phyloP scores from a whole-genome alignment of 2,888 invertebrate species.

The Eustalomyia histrio region DNA sequence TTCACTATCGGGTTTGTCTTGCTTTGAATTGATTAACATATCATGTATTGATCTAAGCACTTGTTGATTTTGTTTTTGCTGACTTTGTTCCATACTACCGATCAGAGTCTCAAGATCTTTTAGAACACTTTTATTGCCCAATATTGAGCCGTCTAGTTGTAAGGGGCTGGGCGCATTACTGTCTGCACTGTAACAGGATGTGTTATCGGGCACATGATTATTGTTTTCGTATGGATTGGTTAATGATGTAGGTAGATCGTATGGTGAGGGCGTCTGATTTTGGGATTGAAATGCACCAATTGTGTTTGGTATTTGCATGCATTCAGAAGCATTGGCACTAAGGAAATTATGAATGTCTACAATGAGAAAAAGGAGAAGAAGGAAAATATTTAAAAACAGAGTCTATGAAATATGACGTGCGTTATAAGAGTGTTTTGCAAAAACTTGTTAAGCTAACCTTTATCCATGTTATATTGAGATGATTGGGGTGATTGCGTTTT shows the following conservation, averaged over 20 bases:
- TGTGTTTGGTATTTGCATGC: constrained; percentile 70
- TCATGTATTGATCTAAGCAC: constrained; percentile 75
- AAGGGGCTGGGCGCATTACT: constrained; percentile 69
- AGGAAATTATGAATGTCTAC: constrained; percentile 79
- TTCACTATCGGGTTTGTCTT: constrained; percentile 70
- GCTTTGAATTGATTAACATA: constrained; percentile 74
- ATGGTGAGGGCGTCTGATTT: constrained; percentile 56
- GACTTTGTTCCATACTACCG: constrained; percentile 79
- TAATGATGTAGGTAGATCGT: constrained; percentile 54
- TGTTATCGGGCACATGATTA: constrained; percentile 58
- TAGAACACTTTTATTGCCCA: constrained; percentile 73
- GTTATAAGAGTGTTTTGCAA: constrained; percentile 15
- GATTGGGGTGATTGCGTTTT: constrained; percentile 39
- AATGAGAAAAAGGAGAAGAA: constrained; percentile 67
- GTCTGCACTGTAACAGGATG: constrained; percentile 67
- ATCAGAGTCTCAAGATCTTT: constrained; percentile 79
- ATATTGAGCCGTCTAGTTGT: constrained; percentile 69
- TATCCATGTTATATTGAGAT: constrained; percentile 36
- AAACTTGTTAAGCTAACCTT: constrained; percentile 49
- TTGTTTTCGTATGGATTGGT: constrained; percentile 48
- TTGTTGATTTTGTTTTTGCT: constrained; percentile 76
- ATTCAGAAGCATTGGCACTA: constrained; percentile 76
- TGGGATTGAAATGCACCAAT: constrained; percentile 59
- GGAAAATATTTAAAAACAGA: constrained; percentile 58
- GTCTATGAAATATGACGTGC: constrained; percentile 45